Evolutionary conservation across 1,140 invertebrate species (phyloP).

Genomic region (Oscheius sp.): DNA sequence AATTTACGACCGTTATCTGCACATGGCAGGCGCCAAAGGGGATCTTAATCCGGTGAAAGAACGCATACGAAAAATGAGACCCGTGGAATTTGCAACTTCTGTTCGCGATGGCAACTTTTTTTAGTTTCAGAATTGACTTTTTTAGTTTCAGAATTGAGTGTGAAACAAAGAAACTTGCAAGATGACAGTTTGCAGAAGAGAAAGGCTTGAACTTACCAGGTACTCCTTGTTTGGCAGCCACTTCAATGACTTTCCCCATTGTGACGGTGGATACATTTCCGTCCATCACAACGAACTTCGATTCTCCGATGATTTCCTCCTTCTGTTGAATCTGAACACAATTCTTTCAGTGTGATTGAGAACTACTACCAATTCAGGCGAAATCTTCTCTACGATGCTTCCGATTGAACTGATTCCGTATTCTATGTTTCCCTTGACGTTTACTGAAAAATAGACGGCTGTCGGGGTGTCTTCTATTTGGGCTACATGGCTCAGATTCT

Average conservation of each 20-base stretch:
- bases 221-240: slow-evolving; percentile 28
- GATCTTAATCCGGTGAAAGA: too few species aligned
- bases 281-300: slow-evolving; percentile 52
- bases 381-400: slow-evolving; percentile 29
- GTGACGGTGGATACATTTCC: slow-evolving; percentile 44
- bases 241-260: slow-evolving; percentile 19
- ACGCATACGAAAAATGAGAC: too few species aligned
- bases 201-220: slow-evolving; percentile 21
- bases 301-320: slow-evolving; percentile 30
- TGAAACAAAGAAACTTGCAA: too few species aligned
- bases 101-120: too few species aligned
- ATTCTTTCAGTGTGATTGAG: not conserved
- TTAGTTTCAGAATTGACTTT: too few species aligned
- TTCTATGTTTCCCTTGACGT: slow-evolving; percentile 43
- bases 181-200: too few species aligned
- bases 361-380: slow-evolving; percentile 38
- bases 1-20: not conserved
- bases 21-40: too few species aligned
- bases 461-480: slow-evolving; percentile 35
- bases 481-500: slow-evolving; percentile 19
- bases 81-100: too few species aligned
- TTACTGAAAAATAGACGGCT: slow-evolving; percentile 46
- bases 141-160: too few species aligned
- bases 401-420: slow-evolving; percentile 44
- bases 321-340: slow-evolving; percentile 43